A percentile compares a stretch with the other conserved stretches of the same genome.
phyloP scores from a whole-genome alignment of 2,113 vertebrate genomes.

The crab-eating macaque (Macaca fascicularis) region DNA sequence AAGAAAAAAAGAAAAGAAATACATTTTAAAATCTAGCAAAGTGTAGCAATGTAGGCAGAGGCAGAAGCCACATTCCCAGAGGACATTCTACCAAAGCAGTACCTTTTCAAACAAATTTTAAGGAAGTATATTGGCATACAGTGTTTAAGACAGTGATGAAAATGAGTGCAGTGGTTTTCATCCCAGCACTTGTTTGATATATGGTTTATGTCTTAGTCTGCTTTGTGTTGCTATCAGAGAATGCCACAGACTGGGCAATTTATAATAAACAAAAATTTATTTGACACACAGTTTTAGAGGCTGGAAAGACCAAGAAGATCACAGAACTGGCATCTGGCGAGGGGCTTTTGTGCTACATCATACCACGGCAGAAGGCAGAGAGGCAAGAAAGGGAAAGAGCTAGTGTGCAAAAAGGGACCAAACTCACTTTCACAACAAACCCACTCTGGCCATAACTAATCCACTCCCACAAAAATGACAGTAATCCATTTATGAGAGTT shows the following conservation, averaged over 20 bases:
- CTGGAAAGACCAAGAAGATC: neutral
- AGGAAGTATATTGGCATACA: neutral
- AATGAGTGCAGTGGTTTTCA: neutral
- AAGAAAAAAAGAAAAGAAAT: too few relatives aligned
- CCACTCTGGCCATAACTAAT: neutral
- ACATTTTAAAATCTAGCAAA: neutral
- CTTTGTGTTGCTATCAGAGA: neutral
- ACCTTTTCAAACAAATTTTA: neutral
- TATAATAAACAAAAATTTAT: neutral
- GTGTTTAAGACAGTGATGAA: neutral
- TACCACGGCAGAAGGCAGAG: neutral
- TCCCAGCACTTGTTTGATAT: neutral
- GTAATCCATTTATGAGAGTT: neutral
- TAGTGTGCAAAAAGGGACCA: neutral
- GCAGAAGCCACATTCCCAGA: neutral
- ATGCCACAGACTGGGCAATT: neutral
- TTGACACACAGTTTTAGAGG: neutral
- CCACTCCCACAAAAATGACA: neutral
- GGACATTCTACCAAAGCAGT: neutral
- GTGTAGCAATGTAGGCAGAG: fast-evolving
- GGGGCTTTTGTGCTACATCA: neutral
- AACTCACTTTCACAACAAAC: neutral
- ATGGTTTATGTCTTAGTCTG: neutral
- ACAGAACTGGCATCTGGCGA: neutral
- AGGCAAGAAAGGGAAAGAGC: neutral